These are phyloP conservation scores for Miichthys miiuy DNA, from an alignment of 2,797 vertebrate species.

Conservation along the genomic window DNA sequence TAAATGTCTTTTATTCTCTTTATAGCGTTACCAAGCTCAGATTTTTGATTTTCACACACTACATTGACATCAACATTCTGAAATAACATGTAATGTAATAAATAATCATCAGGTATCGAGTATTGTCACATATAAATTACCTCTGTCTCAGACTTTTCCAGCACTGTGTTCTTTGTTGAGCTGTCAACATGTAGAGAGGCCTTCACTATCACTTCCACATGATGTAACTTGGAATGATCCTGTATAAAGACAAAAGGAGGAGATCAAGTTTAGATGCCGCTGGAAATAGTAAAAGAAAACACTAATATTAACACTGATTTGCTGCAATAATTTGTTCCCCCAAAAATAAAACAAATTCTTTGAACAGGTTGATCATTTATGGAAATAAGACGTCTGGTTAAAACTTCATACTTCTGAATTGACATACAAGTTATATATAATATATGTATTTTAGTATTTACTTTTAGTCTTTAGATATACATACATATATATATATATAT, in stretches of 20 bases:
- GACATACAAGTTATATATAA: too few relatives aligned
- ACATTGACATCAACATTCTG: neutral
- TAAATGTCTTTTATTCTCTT: neutral
- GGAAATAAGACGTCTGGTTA: too few relatives aligned
- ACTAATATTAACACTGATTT: neutral
- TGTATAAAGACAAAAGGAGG: conserved; percentile 63
- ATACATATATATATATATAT: too few relatives aligned
- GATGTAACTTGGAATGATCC: conserved; percentile 90
- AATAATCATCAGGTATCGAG: neutral
- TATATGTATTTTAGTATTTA: neutral
- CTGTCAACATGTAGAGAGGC: conserved; percentile 87
- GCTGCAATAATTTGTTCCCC: neutral
- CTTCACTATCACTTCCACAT: conserved; percentile 88
- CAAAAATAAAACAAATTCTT: neutral
- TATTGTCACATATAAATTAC: conserved; percentile 70
- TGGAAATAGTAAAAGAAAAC: neutral
- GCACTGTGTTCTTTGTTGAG: conserved; percentile 84
- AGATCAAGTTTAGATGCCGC: neutral
- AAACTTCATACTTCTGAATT: too few relatives aligned
- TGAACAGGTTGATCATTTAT: neutral
- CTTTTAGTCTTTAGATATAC: neutral
- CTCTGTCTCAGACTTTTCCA: conserved; percentile 87
- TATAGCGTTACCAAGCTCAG: neutral
- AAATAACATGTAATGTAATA: neutral
- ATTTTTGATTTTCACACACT: neutral